Conservation (phyloP, 2,797 vertebrate species). For the Pterois miles region DNA sequence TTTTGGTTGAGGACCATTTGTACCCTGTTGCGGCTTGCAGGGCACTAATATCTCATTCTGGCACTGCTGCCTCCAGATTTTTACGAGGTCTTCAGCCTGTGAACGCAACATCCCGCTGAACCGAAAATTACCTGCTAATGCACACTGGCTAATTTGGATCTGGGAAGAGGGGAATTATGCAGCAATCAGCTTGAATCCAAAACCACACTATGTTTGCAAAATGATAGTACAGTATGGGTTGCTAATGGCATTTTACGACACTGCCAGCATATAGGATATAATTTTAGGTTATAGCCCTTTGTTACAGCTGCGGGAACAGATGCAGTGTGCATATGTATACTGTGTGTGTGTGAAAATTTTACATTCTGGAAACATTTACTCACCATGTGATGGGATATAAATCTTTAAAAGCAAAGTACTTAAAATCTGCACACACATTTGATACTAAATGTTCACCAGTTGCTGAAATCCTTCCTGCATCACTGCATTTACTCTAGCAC, state of each 20-base stretch:
- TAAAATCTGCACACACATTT: constrained; percentile 4
- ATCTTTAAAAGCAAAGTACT: constrained; percentile 8
- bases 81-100: constrained; percentile 58
- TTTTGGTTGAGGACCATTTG: constrained; percentile 36
- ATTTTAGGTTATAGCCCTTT: constrained; percentile 24
- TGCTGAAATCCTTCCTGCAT: background rate
- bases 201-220: constrained; percentile 36
- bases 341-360: background rate
- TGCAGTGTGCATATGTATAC: background rate
- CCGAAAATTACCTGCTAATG: constrained; percentile 72
- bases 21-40: constrained; percentile 41
- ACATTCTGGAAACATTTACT: background rate
- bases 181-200: constrained; percentile 56
- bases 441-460: constrained; percentile 7
- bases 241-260: constrained; percentile 45
- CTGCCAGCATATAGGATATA: constrained; percentile 21
- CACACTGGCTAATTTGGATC: constrained; percentile 61
- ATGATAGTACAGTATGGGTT: constrained; percentile 26
- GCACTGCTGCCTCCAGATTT: constrained; percentile 56
- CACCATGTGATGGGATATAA: background rate
- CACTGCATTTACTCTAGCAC: background rate
- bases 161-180: constrained; percentile 51
- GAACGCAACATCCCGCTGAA: constrained; percentile 60
- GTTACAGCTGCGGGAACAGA: constrained; percentile 22
- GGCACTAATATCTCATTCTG: constrained; percentile 64